Evolutionary conservation across 2,113 vertebrate species (phyloP).

Genomic region (Aegypius monachus): DNA sequence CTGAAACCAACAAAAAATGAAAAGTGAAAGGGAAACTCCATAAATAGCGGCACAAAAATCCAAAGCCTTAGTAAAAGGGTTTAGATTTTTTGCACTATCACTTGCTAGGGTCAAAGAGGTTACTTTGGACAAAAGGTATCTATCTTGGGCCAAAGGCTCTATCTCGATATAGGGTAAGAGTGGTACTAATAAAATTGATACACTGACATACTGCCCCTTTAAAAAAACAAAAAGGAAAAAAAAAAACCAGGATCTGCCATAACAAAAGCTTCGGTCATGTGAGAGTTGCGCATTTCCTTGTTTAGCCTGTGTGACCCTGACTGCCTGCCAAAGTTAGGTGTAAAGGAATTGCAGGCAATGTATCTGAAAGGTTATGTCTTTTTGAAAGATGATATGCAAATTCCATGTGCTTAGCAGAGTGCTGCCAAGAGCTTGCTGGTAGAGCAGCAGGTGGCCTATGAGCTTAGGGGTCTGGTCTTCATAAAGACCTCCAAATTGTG

Average conservation of each 20-base stretch:
- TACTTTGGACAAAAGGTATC: neutral
- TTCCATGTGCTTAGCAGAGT: neutral
- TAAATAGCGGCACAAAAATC: neutral
- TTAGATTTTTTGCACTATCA: neutral
- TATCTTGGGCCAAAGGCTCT: neutral
- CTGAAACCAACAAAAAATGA: neutral
- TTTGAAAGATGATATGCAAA: neutral
- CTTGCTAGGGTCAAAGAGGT: neutral
- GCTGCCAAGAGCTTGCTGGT: neutral
- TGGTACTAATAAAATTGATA: neutral
- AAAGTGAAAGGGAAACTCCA: neutral
- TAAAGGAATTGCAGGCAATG: neutral
- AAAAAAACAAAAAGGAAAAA: neutral
- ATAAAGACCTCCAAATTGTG: neutral
- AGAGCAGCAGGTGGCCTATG: neutral
- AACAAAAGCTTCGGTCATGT: neutral
- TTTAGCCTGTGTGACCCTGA: neutral
- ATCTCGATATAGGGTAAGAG: neutral
- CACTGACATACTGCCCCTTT: fast-evolving
- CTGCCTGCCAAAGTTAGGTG: neutral
- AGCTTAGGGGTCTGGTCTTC: neutral
- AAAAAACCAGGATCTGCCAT: neutral
- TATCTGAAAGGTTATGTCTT: neutral
- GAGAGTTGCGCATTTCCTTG: neutral
- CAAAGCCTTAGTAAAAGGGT: neutral